Evolutionary conservation across 2,797 vertebrate species (phyloP).

Genomic region (Hyperoplus lanceolatus): DNA sequence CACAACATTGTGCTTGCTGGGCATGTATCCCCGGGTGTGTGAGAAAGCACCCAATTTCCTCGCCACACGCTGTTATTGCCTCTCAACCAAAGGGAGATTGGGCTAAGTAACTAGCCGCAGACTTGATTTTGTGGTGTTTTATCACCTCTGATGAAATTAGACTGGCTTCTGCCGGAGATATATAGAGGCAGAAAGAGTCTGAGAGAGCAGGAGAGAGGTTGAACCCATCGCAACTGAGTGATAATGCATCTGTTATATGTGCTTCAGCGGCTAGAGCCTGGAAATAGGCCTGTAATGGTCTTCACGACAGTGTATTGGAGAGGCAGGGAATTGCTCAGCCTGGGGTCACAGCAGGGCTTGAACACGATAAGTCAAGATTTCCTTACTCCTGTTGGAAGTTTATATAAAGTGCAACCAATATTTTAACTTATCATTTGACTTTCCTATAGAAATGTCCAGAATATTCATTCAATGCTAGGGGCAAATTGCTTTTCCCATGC

Average conservation of each 20-base stretch:
- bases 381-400: slow-evolving; percentile 42
- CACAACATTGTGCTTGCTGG: slow-evolving; percentile 64
- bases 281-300: slow-evolving; percentile 47
- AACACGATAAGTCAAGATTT: slow-evolving; percentile 48
- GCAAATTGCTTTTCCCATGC: not conserved
- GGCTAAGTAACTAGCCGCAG: slow-evolving; percentile 81
- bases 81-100: slow-evolving; percentile 80
- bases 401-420: slow-evolving; percentile 16
- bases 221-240: slow-evolving; percentile 37
- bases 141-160: slow-evolving; percentile 86
- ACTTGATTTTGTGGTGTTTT: slow-evolving; percentile 84
- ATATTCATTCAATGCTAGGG: not conserved
- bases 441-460: not conserved
- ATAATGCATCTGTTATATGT: slow-evolving; percentile 63
- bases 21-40: slow-evolving; percentile 67
- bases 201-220: slow-evolving; percentile 46
- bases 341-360: slow-evolving; percentile 20
- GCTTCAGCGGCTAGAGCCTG: slow-evolving; percentile 42
- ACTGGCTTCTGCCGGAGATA: slow-evolving; percentile 54
- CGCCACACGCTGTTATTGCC: slow-evolving; percentile 80
- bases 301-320: slow-evolving; percentile 39
- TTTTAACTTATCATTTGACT: not conserved
- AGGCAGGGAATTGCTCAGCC: slow-evolving; percentile 35
- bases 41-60: slow-evolving; percentile 77
- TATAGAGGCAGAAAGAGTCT: slow-evolving; percentile 30